These are phyloP conservation scores for Dendrophyllia cribrosa DNA, from an alignment of 64 coral and sea anemone genomes.

Conservation along the genomic window DNA sequence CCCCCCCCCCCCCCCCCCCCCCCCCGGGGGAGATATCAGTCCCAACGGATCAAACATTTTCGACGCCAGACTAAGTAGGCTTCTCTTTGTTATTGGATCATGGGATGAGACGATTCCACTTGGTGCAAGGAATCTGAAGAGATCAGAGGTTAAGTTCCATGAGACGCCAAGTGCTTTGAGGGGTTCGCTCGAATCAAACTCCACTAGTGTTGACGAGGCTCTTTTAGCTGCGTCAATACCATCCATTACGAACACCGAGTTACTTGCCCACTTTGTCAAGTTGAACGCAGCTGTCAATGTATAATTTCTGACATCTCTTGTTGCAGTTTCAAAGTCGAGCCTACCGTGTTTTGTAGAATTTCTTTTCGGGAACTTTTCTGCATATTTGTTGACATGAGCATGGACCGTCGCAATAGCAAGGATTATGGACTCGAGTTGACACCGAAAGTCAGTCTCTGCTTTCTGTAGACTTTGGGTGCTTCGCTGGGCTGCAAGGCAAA, in stretches of 20 bases:
- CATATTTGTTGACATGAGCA: slow-evolving; percentile 26
- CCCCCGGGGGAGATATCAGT: too few relatives aligned
- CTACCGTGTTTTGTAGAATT: neutral
- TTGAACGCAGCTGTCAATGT: neutral
- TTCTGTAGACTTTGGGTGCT: slow-evolving; percentile 24
- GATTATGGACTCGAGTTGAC: slow-evolving; percentile 38
- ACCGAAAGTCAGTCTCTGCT: slow-evolving; percentile 56
- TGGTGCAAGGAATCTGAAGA: neutral
- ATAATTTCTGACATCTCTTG: slow-evolving; percentile 8
- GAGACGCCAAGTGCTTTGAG: slow-evolving; percentile 17
- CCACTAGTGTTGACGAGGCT: neutral
- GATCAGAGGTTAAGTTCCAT: neutral
- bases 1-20: too few relatives aligned
- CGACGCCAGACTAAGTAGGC: too few relatives aligned
- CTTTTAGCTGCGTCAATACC: neutral
- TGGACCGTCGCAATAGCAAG: slow-evolving; percentile 56
- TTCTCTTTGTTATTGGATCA: neutral
- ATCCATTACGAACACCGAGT: neutral
- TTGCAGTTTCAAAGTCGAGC: neutral
- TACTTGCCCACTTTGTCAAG: slow-evolving; percentile 8
- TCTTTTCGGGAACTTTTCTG: slow-evolving; percentile 11
- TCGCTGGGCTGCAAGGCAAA: neutral
- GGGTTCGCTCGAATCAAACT: neutral
- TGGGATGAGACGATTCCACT: neutral
- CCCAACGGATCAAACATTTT: too few relatives aligned